phyloP scores from a whole-genome alignment of 2,888 invertebrate genomes.

The Lithosia quadra region DNA sequence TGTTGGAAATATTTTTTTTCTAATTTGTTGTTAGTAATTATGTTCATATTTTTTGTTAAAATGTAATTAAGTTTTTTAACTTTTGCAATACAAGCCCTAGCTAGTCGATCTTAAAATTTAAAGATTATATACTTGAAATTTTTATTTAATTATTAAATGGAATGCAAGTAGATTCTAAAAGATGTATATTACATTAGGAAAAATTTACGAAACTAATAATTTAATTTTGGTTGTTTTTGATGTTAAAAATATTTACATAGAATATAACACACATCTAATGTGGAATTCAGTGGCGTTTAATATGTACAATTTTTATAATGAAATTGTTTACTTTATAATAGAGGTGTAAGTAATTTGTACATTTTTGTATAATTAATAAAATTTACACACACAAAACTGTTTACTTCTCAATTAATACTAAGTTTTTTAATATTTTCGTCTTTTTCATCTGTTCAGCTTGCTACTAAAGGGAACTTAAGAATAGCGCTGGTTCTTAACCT shows the following conservation, averaged over 20 bases:
- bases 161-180: not conserved
- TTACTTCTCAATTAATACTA: not conserved
- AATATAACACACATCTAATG: not conserved
- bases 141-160: not conserved
- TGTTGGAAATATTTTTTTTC: not conserved
- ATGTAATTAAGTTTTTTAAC: not conserved
- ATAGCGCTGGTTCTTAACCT: too few relatives aligned
- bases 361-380: constrained; percentile 9
- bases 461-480: too few relatives aligned
- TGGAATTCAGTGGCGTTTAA: not conserved
- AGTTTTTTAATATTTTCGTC: too few relatives aligned
- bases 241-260: not conserved
- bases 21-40: not conserved
- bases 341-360: not conserved
- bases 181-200: not conserved
- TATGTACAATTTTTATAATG: constrained; percentile 2
- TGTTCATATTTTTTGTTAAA: not conserved
- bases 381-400: not conserved
- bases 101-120: not conserved
- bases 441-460: too few relatives aligned
- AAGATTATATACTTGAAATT: not conserved
- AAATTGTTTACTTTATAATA: not conserved
- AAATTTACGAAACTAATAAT: not conserved
- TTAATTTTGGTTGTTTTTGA: constrained; percentile 1
- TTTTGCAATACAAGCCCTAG: not conserved